phyloP scores from a whole-genome alignment of 2,888 invertebrate species.

The Salpingus planirostris region DNA sequence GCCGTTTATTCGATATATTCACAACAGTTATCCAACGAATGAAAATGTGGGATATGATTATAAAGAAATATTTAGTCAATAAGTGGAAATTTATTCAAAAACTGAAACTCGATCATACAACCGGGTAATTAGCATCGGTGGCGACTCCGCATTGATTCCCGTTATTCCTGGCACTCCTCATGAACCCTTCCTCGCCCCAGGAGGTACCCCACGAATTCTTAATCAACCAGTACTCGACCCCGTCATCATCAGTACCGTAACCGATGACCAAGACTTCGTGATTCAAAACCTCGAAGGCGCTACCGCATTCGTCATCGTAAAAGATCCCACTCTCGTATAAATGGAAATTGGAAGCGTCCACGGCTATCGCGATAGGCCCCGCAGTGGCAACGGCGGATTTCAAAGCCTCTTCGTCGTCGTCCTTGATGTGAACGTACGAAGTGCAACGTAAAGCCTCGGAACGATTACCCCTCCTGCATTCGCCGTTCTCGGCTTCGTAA shows the following conservation, averaged over 20 bases:
- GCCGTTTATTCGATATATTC: too few relatives aligned
- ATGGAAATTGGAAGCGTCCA: slow-evolving; percentile 74
- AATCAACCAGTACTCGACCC: slow-evolving; percentile 55
- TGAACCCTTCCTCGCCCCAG: slow-evolving; percentile 28
- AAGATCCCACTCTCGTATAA: slow-evolving; percentile 74
- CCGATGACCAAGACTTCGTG: slow-evolving; percentile 82
- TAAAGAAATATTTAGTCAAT: too few relatives aligned
- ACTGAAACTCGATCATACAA: slow-evolving; percentile 38
- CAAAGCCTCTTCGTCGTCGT: slow-evolving; percentile 64
- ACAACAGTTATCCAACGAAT: too few relatives aligned
- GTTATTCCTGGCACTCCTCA: slow-evolving; percentile 11
- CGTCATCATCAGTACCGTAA: slow-evolving; percentile 63
- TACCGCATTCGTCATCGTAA: slow-evolving; percentile 70
- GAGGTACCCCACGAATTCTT: slow-evolving; percentile 55
- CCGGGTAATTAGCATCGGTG: slow-evolving; percentile 2
- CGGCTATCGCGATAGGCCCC: slow-evolving; percentile 79
- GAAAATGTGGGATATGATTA: too few relatives aligned
- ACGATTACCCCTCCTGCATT: slow-evolving; percentile 52
- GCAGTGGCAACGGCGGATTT: slow-evolving; percentile 58
- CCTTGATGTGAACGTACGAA: slow-evolving; percentile 64
- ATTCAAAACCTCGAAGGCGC: slow-evolving; percentile 58
- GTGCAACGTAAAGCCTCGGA: slow-evolving; percentile 65
- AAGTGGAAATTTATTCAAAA: not conserved
- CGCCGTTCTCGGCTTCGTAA: slow-evolving; percentile 34
- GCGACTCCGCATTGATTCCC: slow-evolving; percentile 4